Evolutionary conservation across 37 sponge, comb jelly and placozoan genomes (phyloP).

Genomic region (Dysidea cf. avara): DNA sequence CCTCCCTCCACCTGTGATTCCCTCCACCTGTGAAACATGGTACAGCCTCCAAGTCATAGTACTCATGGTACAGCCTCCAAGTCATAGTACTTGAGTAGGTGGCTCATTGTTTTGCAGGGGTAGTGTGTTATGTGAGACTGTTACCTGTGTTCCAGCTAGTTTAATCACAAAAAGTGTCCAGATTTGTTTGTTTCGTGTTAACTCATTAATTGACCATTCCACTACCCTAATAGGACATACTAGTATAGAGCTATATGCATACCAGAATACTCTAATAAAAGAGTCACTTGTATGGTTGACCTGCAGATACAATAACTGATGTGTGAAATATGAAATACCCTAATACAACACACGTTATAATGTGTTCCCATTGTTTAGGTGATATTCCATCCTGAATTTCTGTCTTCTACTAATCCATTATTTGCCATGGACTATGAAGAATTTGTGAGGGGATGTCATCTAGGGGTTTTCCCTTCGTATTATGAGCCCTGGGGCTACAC

Average conservation of each 20-base stretch:
- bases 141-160: too few species aligned
- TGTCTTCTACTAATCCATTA: constrained; percentile 94
- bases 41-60: too few species aligned
- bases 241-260: too few species aligned
- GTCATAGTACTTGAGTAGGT: too few species aligned
- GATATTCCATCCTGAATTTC: constrained; percentile 97
- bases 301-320: not conserved
- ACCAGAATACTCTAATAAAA: too few species aligned
- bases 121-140: too few species aligned
- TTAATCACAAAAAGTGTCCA: too few species aligned
- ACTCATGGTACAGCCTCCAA: too few species aligned
- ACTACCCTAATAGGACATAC: too few species aligned
- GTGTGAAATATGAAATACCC: not conserved
- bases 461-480: constrained; percentile 99
- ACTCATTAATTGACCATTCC: too few species aligned
- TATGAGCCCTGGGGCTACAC: constrained; percentile 99
- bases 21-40: not conserved
- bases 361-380: constrained; percentile 69
- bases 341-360: not conserved
- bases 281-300: not conserved
- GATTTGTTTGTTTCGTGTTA: too few species aligned
- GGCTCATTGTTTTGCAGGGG: too few species aligned
- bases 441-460: constrained; percentile 96
- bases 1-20: not conserved
- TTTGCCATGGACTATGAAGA: constrained; percentile 96